These are phyloP conservation scores for Drosophila peninsularis DNA, from an alignment of 2,888 invertebrate species.

Conservation along the genomic window DNA sequence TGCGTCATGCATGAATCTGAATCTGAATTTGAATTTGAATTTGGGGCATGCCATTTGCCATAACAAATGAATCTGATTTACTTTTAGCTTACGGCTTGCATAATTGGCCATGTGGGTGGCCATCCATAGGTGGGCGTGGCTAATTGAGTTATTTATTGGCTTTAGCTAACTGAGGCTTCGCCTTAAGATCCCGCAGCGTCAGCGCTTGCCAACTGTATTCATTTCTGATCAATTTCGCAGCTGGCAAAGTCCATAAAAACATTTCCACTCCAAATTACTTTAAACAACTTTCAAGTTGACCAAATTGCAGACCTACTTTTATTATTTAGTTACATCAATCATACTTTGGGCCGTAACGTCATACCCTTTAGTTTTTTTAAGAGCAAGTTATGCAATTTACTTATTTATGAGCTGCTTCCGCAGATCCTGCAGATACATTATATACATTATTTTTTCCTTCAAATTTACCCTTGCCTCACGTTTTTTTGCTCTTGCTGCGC, in stretches of 20 bases:
- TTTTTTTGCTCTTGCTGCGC: not conserved
- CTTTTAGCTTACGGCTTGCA: slow-evolving; percentile 10
- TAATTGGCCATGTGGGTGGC: slow-evolving; percentile 39
- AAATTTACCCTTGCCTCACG: slow-evolving; percentile 1
- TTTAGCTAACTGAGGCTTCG: slow-evolving; percentile 30
- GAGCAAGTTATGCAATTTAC: slow-evolving; percentile 1
- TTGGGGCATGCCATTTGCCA: slow-evolving; percentile 37
- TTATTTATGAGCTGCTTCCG: slow-evolving; percentile 9
- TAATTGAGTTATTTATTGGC: slow-evolving; percentile 36
- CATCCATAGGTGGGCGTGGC: slow-evolving; percentile 30
- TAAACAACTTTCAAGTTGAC: not conserved
- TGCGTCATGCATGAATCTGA: slow-evolving; percentile 27
- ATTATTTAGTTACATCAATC: slow-evolving; percentile 6
- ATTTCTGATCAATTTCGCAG: slow-evolving; percentile 37
- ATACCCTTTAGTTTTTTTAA: not conserved
- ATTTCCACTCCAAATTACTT: not conserved
- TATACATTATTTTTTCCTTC: not conserved
- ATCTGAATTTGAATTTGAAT: slow-evolving; percentile 7
- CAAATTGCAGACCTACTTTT: not conserved
- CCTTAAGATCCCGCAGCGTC: slow-evolving; percentile 23
- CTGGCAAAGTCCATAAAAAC: not conserved
- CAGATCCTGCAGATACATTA: slow-evolving; percentile 1
- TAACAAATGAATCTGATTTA: slow-evolving; percentile 28
- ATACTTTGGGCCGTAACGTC: not conserved
- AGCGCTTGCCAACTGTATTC: slow-evolving; percentile 11